Conservation (phyloP, 2,888 invertebrate species). For the Drosophila trichaetosa region DNA sequence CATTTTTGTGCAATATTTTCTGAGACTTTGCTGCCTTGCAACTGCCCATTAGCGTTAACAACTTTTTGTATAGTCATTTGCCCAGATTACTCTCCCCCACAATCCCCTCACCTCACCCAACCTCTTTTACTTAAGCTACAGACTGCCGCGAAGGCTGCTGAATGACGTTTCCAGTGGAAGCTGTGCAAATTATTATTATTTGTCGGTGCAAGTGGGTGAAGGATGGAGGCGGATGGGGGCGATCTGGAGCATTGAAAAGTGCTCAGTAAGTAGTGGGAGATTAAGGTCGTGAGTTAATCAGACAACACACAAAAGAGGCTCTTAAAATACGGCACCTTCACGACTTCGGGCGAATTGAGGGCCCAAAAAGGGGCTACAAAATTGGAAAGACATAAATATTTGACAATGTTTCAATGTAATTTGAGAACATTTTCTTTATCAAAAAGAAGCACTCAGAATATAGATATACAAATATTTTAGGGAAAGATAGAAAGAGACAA, state of each 20-base stretch:
- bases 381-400: background rate
- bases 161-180: conserved; percentile 18
- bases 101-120: background rate
- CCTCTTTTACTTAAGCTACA: background rate
- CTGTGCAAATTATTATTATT: conserved; percentile 38
- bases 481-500: background rate
- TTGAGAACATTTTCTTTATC: background rate
- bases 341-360: background rate
- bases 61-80: conserved; percentile 64
- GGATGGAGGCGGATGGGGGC: background rate
- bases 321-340: background rate
- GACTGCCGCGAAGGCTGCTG: background rate
- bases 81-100: background rate
- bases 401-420: background rate
- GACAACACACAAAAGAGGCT: conserved; percentile 4
- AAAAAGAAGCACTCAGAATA: background rate
- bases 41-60: conserved; percentile 68
- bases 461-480: background rate
- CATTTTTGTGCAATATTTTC: conserved; percentile 68
- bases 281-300: conserved; percentile 21
- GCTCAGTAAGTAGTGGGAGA: conserved; percentile 16
- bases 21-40: conserved; percentile 52
- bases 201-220: background rate
- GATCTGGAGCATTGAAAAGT: conserved; percentile 15
- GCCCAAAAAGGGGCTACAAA: conserved; percentile 6